phyloP scores from a whole-genome alignment of 2,888 invertebrate genomes.

The Diarsia dahlii region DNA sequence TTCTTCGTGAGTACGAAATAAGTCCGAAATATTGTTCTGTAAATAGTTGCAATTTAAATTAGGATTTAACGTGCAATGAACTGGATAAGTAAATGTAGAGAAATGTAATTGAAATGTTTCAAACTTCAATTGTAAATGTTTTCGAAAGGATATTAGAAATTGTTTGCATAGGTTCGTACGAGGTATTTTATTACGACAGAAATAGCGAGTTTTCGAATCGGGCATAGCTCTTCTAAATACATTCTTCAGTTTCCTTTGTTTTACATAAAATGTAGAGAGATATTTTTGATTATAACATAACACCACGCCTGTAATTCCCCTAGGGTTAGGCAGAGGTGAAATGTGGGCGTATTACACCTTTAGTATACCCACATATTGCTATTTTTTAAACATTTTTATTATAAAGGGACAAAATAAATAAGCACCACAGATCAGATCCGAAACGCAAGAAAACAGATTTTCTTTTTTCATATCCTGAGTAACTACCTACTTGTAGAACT shows the following conservation, averaged over 20 bases:
- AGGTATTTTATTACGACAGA: constrained; percentile 14
- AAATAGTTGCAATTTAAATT: constrained; percentile 41
- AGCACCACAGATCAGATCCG: neutral
- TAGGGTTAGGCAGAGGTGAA: no score
- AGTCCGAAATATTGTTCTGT: constrained; percentile 45
- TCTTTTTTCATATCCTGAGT: neutral
- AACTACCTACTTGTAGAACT: neutral
- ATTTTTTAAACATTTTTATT: neutral
- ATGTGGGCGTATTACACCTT: no score
- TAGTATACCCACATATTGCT: no score
- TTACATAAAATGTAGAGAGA: neutral
- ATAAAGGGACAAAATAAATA: neutral
- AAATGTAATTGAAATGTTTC: constrained; percentile 30
- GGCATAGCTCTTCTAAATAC: neutral
- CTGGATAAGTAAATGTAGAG: constrained; percentile 9
- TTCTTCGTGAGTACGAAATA: constrained; percentile 39
- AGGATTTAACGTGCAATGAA: constrained; percentile 25
- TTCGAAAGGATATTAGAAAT: constrained; percentile 8
- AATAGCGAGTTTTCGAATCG: constrained; percentile 6
- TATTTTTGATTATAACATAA: neutral
- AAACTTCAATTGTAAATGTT: constrained; percentile 14
- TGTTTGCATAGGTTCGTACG: constrained; percentile 1
- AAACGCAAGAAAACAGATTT: neutral
- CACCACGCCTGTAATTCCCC: no score
- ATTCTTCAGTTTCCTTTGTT: neutral